Conservation (phyloP, 2,888 invertebrate species). For the Sphaerophoria taeniata region DNA sequence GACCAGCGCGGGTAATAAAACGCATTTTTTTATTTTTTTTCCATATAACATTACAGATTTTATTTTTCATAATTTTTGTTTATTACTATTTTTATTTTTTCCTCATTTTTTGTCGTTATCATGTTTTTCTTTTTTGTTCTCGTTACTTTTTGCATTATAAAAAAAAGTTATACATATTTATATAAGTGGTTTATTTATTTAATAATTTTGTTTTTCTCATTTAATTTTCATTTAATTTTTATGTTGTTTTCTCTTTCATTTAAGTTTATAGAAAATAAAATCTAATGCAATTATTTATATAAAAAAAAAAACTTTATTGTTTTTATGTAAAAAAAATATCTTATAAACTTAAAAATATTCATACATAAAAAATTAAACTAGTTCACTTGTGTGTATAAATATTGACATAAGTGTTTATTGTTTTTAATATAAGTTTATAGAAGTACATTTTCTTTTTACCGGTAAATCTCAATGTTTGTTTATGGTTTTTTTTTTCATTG, state of each 20-base stretch:
- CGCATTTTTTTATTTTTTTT: constrained; percentile 75
- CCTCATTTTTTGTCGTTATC: constrained; percentile 46
- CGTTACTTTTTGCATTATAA: constrained; percentile 73
- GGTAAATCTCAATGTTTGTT: constrained; percentile 40
- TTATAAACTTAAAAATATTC: constrained; percentile 35
- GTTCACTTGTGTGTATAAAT: constrained; percentile 54
- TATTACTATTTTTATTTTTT: constrained; percentile 74
- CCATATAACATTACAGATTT: constrained; percentile 82
- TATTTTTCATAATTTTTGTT: constrained; percentile 76
- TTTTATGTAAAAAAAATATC: too few relatives aligned
- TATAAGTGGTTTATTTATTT: constrained; percentile 68
- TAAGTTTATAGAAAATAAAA: constrained; percentile 72
- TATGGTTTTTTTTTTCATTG: constrained; percentile 75
- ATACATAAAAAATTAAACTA: constrained; percentile 68
- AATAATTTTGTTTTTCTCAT: constrained; percentile 75
- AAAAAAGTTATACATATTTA: constrained; percentile 71
- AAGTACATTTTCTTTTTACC: constrained; percentile 58
- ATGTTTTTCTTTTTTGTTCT: constrained; percentile 54
- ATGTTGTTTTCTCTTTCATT: constrained; percentile 72
- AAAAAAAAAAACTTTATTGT: constrained; percentile 11
- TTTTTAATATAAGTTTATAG: constrained; percentile 26
- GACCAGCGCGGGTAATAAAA: constrained; percentile 34
- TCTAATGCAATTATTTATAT: constrained; percentile 48
- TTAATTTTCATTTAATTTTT: constrained; percentile 63
- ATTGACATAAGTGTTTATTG: constrained; percentile 54